A percentile compares a stretch with the other conserved stretches of the same genome.
These are phyloP conservation scores for Ochlodes sylvanus DNA, from an alignment of 2,888 invertebrate species.

Conservation along the genomic window DNA sequence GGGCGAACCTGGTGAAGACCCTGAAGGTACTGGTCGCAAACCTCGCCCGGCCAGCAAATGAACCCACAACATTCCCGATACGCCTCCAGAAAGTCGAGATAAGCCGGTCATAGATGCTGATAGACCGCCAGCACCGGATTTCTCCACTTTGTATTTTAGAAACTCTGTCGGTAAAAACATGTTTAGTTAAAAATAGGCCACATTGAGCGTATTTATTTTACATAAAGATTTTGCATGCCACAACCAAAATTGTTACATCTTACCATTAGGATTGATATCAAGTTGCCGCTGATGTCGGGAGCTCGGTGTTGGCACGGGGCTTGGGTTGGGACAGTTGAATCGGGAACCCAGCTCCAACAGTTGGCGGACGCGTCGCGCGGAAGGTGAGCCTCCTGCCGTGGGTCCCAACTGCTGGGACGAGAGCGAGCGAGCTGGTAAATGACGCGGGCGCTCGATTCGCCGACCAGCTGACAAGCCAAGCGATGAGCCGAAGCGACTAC, in stretches of 20 bases:
- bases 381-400: conserved; percentile 86
- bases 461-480: conserved; percentile 79
- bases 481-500: conserved; percentile 86
- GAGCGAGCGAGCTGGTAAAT: conserved; percentile 90
- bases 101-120: conserved; percentile 85
- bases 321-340: conserved; percentile 87
- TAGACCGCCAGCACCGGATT: conserved; percentile 84
- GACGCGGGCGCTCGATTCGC: conserved; percentile 80
- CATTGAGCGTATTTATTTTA: too few relatives aligned
- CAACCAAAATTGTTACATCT: conserved; percentile 37
- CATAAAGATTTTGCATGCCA: too few relatives aligned
- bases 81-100: conserved; percentile 79
- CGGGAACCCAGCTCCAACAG: conserved; percentile 88
- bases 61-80: conserved; percentile 96
- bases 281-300: conserved; percentile 92
- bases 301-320: conserved; percentile 91
- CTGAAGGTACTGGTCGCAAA: conserved; percentile 89
- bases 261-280: conserved; percentile 95
- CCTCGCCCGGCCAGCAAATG: conserved; percentile 95
- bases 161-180: conserved; percentile 86
- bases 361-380: conserved; percentile 92
- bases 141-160: conserved; percentile 95
- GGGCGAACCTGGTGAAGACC: conserved; percentile 89
- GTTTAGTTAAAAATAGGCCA: neutral
- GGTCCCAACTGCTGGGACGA: conserved; percentile 89